Evolutionary conservation across 2,797 vertebrate species (phyloP), one percentile per base, ranked within the genome.

Genomic region (Pachyuromys duprasi): DNA sequence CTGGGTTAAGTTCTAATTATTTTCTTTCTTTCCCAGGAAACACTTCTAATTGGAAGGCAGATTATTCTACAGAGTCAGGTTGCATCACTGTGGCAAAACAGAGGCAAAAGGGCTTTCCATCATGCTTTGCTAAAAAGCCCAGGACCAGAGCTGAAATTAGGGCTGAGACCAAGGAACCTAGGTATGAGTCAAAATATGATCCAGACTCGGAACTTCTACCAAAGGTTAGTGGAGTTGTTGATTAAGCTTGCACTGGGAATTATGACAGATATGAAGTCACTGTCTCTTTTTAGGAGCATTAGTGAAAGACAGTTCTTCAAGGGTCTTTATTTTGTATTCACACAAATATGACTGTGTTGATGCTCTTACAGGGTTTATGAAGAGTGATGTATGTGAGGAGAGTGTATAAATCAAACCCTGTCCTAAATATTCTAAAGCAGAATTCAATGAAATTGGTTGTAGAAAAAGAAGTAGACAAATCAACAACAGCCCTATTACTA

Each of bases 11-110:
- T 97, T 97, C 67, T 92, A 98, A 97, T 83, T 89, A 24, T 98
- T 88, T 79, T 13, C 72, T 97, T 98, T n/a, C 93, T 97, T 97
- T 97, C 49, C 91, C 69, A 98, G 98, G 94, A 97, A 98, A 98
- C 84, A 60, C 86, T 69, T 14, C 81, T 87, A 93, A 33, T 89
- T 53, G 0, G 1, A 70, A 60, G 80, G 62, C 91, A 67, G 97
- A 97, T 97, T 45, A 20, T 14, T 18, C 90, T n/a, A 91, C 96
- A 93, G 98, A 98, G 80, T 99, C 99, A 86, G 97, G 98, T 91
- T 99, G 99, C 99, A 97, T 99, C 95, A 99, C 98, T 24, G 72
- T 99, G 98, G 98, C 99, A 95, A 99, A 99, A 97, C 98, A 99
- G 94, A 99, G 99, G 88, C 99, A 99, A 96, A 99, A 97, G 95